Evolutionary conservation across 2,888 invertebrate genomes (phyloP), one percentile per base, ranked within the genome.

Genomic region (Cryptophagus acutangulus): DNA sequence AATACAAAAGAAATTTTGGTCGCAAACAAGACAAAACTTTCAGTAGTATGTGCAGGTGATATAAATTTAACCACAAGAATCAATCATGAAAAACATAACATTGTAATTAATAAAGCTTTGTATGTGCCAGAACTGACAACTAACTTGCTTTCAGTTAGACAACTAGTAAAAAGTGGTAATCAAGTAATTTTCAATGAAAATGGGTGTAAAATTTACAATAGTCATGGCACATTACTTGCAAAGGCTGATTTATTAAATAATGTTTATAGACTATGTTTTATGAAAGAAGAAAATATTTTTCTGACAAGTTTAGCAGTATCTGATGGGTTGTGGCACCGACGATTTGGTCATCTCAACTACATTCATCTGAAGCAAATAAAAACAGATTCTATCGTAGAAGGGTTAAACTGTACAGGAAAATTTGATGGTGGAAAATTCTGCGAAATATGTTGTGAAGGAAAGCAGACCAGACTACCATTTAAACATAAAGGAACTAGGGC

Each of bases 131-230:
- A 49, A 29, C 20, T 57, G 29, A 43, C 48, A 17, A 57, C 55
- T 13, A 55, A 56, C 41, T 40, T 54, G n/a, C 44, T 54, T 36
- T 57, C 51, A 12, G 55, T 55, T 12, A 48, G 44, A 30, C 37
- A 54, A 41, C 38, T 58, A 25, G 41, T 55, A n/a, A 52, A 49
- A 42, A 52, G 51, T 17, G 51, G 47, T 16, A 54, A 54, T 36
- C 29, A 26, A 12, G 49, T 53, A 10, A 31, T 33, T 2, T 55
- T 57, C 41, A 25, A 36, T 34, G 37, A 43, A 28, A 26, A 42
- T 8, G 36, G 45, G 9, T 54, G 43, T 42, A 29, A 44, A 36
- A 49, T 45, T 26, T 36, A 30, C 30, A 30, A 30, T 30, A 30
- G 10, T 9, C 6, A 6, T 6, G 10, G 10, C 10, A 30, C 12